These are phyloP conservation scores for Limnephilus lunatus DNA, from an alignment of 2,888 invertebrate genomes.

Conservation along the genomic window DNA sequence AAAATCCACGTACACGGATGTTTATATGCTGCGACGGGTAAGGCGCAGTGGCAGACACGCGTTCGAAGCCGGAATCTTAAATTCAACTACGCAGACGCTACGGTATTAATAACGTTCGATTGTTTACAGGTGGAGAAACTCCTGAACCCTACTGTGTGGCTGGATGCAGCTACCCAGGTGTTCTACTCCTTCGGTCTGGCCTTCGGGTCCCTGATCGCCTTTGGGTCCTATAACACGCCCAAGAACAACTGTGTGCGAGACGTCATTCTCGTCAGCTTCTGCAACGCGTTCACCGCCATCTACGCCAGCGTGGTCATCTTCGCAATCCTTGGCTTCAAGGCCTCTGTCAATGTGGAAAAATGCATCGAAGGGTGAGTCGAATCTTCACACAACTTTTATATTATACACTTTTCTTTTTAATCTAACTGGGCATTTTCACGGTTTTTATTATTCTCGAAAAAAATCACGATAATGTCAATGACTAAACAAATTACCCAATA, in stretches of 20 bases:
- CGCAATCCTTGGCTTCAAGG: constrained; percentile 96
- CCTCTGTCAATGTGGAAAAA: constrained; percentile 91
- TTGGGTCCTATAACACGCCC: constrained; percentile 96
- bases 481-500: too few relatives aligned
- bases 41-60: too few relatives aligned
- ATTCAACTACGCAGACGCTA: too few relatives aligned
- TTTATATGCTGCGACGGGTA: too few relatives aligned
- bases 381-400: not conserved
- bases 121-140: constrained; percentile 86
- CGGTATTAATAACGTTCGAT: too few relatives aligned
- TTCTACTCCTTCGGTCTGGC: constrained; percentile 97
- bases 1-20: too few relatives aligned
- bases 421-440: not conserved
- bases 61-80: too few relatives aligned
- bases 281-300: constrained; percentile 95
- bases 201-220: constrained; percentile 96
- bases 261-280: constrained; percentile 92
- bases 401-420: not conserved
- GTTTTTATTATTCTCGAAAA: too few relatives aligned
- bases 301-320: constrained; percentile 97
- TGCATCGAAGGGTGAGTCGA: constrained; percentile 85
- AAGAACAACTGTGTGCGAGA: constrained; percentile 97
- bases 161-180: constrained; percentile 97
- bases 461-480: too few relatives aligned
- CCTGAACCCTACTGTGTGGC: constrained; percentile 92